Percentiles rank a stretch among this genome's conserved stretches.
Conservation (phyloP, 2,888 invertebrate genomes). For the Dicycla oo region DNA sequence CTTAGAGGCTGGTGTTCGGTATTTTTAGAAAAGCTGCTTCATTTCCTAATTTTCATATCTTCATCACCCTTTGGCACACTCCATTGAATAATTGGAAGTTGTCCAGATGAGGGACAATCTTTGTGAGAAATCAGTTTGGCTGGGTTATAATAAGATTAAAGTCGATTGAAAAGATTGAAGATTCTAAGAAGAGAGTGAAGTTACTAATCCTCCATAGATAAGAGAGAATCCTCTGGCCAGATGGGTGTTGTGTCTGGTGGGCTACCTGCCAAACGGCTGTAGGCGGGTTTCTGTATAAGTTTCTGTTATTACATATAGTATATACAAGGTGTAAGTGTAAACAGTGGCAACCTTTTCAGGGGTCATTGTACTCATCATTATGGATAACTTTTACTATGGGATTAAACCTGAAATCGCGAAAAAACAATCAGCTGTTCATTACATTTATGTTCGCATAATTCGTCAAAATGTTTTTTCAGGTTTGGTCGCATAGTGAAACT, state of each 20-base stretch:
- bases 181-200: neutral
- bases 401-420: too few species aligned
- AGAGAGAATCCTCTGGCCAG: neutral
- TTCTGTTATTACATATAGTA: too few species aligned
- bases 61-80: neutral
- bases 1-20: neutral
- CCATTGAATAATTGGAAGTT: slow-evolving; percentile 26
- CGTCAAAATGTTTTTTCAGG: too few species aligned
- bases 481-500: too few species aligned
- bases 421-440: too few species aligned
- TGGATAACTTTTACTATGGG: too few species aligned
- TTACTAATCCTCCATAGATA: neutral
- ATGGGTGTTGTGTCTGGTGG: neutral
- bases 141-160: neutral
- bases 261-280: neutral
- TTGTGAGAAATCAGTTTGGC: slow-evolving; percentile 32
- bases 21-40: neutral
- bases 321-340: too few species aligned
- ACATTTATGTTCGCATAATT: too few species aligned
- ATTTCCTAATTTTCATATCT: neutral
- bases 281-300: too few species aligned
- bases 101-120: slow-evolving; percentile 25
- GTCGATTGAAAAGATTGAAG: neutral
- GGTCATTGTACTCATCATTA: too few species aligned
- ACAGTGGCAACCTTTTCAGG: too few species aligned